A percentile compares a stretch with the other conserved stretches of the same genome.
Conservation (phyloP, 2,888 invertebrate genomes). For the Listrodromus nycthemerus region DNA sequence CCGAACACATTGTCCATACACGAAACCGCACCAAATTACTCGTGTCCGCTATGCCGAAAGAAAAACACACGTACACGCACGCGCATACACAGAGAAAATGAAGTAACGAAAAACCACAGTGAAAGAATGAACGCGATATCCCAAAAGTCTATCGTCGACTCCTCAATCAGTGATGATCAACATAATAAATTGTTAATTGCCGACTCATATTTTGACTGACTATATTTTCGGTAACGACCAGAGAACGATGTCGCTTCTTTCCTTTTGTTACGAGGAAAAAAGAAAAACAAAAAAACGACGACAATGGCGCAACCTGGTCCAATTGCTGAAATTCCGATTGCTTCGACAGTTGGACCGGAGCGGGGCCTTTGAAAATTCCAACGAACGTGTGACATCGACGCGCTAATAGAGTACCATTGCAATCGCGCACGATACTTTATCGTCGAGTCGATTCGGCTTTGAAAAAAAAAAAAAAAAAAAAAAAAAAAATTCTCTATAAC, state of each 20-base stretch:
- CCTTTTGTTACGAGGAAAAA: constrained; percentile 7
- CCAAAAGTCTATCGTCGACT: constrained; percentile 84
- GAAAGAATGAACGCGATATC: constrained; percentile 68
- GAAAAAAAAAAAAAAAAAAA: neutral
- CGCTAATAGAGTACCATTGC: constrained; percentile 11
- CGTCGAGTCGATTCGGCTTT: neutral
- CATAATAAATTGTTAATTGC: constrained; percentile 69
- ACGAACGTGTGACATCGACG: constrained; percentile 3
- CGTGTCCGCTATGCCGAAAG: constrained; percentile 52
- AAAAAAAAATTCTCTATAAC: neutral
- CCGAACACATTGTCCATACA: constrained; percentile 72
- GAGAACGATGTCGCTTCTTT: constrained; percentile 38
- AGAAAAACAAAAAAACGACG: constrained; percentile 20
- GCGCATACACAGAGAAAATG: constrained; percentile 35
- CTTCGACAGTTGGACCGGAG: constrained; percentile 39
- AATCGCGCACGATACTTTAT: neutral
- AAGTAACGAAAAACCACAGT: constrained; percentile 66
- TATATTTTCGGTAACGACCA: constrained; percentile 75
- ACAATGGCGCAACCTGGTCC: constrained; percentile 34
- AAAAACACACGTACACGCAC: too few species aligned
- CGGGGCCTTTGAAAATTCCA: constrained; percentile 35
- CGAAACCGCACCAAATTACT: constrained; percentile 70
- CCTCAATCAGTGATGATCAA: constrained; percentile 81
- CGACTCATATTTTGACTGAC: constrained; percentile 74
- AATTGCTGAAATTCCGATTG: constrained; percentile 45